Conservation (phyloP, 2,888 invertebrate species). For the Spilosoma lubricipeda region DNA sequence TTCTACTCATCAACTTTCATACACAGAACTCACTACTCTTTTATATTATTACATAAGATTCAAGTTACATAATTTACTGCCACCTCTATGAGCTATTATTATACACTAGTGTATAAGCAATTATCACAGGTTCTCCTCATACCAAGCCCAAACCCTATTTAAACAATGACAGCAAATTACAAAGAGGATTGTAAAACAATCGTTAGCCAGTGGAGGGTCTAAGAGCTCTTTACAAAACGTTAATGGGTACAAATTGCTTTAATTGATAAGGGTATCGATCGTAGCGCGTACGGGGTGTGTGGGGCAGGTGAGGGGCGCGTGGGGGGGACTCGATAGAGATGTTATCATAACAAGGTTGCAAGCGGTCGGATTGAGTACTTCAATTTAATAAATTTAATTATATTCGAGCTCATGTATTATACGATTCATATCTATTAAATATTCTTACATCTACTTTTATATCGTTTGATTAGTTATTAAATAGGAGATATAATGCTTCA, state of each 20-base stretch:
- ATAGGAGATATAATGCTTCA: no score
- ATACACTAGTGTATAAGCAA: not conserved
- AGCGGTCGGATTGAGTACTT: not conserved
- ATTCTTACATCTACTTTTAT: no score
- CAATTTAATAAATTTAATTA: not conserved
- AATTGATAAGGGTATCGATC: constrained; percentile 15
- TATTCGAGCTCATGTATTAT: not conserved
- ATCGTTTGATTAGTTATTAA: not conserved
- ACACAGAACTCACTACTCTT: not conserved
- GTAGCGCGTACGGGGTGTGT: not conserved
- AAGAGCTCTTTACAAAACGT: constrained; percentile 5
- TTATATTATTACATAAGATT: not conserved
- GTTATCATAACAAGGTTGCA: constrained; percentile 1
- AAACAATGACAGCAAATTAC: constrained; percentile 1
- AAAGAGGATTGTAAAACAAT: constrained; percentile 5
- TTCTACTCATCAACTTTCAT: not conserved
- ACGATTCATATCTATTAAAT: not conserved
- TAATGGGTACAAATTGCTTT: constrained; percentile 8
- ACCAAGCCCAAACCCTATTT: not conserved
- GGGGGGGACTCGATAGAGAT: not conserved
- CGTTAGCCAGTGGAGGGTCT: constrained; percentile 4
- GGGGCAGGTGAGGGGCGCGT: not conserved
- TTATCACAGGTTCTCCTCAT: not conserved
- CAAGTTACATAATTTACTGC: not conserved
- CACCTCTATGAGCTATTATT: not conserved